Evolutionary conservation across 2,113 vertebrate species (phyloP), one percentile per base, ranked within the genome.

Genomic region (Coptodon bakossiorum): DNA sequence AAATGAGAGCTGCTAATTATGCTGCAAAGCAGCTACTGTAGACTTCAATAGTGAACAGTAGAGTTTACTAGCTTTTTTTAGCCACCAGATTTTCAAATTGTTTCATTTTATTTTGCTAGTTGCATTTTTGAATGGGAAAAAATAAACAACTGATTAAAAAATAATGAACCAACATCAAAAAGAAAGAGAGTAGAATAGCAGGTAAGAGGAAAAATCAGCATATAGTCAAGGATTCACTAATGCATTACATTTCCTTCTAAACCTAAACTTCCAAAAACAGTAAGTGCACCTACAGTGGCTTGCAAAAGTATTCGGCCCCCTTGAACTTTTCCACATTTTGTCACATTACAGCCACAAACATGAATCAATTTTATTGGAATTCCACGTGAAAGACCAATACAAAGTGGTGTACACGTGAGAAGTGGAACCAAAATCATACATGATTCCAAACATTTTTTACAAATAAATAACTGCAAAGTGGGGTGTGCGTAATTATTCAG

Each of bases 1-100:
- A 81, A 82, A 84, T 11, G 36, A 68, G 45, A 81, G 52, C 29
- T 38, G 63, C 29, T 87, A 52, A 83, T 90, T 83, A 40, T 56
- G 22, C 50, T 50, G 63, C 82, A 87, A 40, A 89, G 82, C 38
- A 85, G 80, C 45, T 50, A 22, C 61, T 38, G 61, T 38, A 78
- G 45, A 52, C 45, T 52, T 19, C 43, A 31, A 52, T 31, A 50
- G 43, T 43, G 50, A 76, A 76, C 24, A 29, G 43, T 12, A 50
- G 9, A 17, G 4, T 29, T 78, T 78, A 71, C 31, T 66, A 63
- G 13, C 79, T 8, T 63, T 85, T 43, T 88, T 84, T 81, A 57
- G 71, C 57, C 29, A 27, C 36, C 80, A 22, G 17, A 27, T 85
- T 54, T 68, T 83, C 19, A 68, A 3, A 43, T 24, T 5, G 14